phyloP scores from a whole-genome alignment of 92 coral and sea anemone genomes.

The Metridium senile region DNA sequence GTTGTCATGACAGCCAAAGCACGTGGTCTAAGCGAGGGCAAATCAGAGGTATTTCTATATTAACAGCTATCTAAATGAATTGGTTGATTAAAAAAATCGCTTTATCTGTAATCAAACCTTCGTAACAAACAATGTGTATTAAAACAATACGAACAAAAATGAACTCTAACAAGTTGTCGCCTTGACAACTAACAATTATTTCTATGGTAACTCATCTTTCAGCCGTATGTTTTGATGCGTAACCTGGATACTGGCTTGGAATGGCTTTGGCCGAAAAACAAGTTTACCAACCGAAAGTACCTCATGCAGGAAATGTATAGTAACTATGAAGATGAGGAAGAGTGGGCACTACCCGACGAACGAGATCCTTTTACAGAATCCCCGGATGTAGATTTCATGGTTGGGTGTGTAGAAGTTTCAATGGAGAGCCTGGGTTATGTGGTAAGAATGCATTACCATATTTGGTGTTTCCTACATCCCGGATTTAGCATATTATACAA shows the following conservation, averaged over 20 bases:
- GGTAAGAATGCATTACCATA: conserved; percentile 47
- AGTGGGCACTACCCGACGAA: conserved; percentile 93
- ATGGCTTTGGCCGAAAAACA: conserved; percentile 85
- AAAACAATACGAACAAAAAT: too few species aligned
- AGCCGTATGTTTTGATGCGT: conserved; percentile 89
- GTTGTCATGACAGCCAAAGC: conserved; percentile 90
- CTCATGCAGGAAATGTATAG: conserved; percentile 95
- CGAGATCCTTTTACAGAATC: conserved; percentile 92
- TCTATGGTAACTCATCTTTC: conserved; percentile 15
- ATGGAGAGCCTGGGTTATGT: conserved; percentile 93
- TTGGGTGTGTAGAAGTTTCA: conserved; percentile 94
- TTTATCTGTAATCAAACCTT: too few species aligned
- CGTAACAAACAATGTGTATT: too few species aligned
- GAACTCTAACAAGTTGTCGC: too few species aligned
- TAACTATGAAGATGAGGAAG: conserved; percentile 89
- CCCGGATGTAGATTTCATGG: conserved; percentile 76
- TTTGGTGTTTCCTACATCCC: not conserved
- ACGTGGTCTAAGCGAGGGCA: conserved; percentile 84
- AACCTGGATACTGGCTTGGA: conserved; percentile 84
- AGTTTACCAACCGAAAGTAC: conserved; percentile 87
- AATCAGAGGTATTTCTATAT: conserved; percentile 94
- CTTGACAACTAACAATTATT: not conserved
- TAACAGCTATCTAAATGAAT: not conserved
- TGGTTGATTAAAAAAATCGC: not conserved
- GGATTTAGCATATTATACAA: not conserved